These are phyloP conservation scores for Panzeria rudis DNA, from an alignment of 2,888 invertebrate genomes.

Conservation along the genomic window DNA sequence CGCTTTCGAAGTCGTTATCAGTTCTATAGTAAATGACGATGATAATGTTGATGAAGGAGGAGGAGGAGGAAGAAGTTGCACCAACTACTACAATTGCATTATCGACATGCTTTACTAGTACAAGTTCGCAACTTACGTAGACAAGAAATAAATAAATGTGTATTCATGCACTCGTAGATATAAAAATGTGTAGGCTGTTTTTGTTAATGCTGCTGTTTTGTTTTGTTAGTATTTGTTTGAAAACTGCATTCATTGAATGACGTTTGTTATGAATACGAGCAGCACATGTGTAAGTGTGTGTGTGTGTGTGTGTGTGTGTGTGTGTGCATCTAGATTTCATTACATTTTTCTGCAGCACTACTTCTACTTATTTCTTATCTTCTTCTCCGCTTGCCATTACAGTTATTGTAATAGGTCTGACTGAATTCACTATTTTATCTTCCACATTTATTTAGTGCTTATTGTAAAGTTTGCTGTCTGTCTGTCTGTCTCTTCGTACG, in stretches of 20 bases:
- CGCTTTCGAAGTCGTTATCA: conserved; percentile 38
- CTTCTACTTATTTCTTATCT: conserved; percentile 10
- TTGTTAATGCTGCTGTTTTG: conserved; percentile 37
- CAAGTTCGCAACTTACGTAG: conserved; percentile 37
- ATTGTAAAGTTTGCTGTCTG: conserved; percentile 43
- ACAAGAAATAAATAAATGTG: conserved; percentile 38
- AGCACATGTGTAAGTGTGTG: neutral
- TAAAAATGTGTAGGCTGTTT: conserved; percentile 51
- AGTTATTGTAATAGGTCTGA: conserved; percentile 38
- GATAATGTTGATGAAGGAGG: neutral
- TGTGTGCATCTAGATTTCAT: conserved; percentile 24
- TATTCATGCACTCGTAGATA: neutral
- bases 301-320: neutral
- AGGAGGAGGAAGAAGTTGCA: neutral
- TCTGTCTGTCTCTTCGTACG: conserved; percentile 1
- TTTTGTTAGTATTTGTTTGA: conserved; percentile 49
- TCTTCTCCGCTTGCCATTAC: conserved; percentile 19
- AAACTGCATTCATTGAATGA: conserved; percentile 64
- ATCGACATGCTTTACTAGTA: conserved; percentile 23
- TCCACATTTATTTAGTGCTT: conserved; percentile 54
- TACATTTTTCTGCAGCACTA: conserved; percentile 19
- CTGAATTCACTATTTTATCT: conserved; percentile 44
- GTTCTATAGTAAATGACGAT: conserved; percentile 18
- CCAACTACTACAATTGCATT: neutral
- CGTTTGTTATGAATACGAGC: conserved; percentile 51